Base-by-base conservation (phyloP, 2,888 invertebrate genomes). In the Eretmocerus hayati region DNA sequence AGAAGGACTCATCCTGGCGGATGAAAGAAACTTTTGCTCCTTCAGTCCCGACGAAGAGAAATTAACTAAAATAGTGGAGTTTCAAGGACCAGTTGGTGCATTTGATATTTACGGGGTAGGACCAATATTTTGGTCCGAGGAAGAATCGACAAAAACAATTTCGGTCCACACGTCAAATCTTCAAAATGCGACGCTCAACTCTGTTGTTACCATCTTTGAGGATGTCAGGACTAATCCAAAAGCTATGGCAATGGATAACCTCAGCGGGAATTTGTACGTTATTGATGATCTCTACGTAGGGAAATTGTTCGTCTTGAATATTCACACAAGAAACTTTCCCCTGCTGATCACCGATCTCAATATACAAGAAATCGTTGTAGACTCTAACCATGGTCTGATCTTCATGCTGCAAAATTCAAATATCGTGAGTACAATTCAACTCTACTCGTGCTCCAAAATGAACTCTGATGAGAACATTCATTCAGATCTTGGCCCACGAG, bases 391-490 rank as follows among this genome's bases (percentile, higher is more conserved):
- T 16, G 39, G 33, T 8, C 20, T 26, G 1, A 42, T 48, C 39
- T 48, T 48, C 13, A 48, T 48, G 13, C 18, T 42, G 11, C 39
- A 48, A 9, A 8, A 13, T 9, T 23, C 23, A 1, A 30, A 42
- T 16, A 39, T 39, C 38, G 48, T 48, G 39, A 32, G 6, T 15
- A n/a, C n/a, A n/a, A n/a, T n/a, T n/a, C n/a, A n/a, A n/a, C n/a
- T n/a, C n/a, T n/a, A n/a, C n/a, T n/a, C n/a, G n/a, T n/a, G n/a
- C n/a, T n/a, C n/a, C n/a, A n/a, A n/a, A n/a, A n/a, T n/a, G n/a
- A n/a, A n/a, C n/a, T n/a, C n/a, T n/a, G n/a, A n/a, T n/a, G n/a
- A n/a, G n/a, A n/a, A n/a, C n/a, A n/a, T n/a, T n/a, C n/a, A n/a
- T n/a, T n/a, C n/a, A n/a, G n/a, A n/a, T n/a, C n/a, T n/a, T n/a